A percentile compares a stretch with the other conserved stretches of the same genome.
phyloP scores from a whole-genome alignment of 2,888 invertebrate genomes.

The Tetragonula carbonaria region DNA sequence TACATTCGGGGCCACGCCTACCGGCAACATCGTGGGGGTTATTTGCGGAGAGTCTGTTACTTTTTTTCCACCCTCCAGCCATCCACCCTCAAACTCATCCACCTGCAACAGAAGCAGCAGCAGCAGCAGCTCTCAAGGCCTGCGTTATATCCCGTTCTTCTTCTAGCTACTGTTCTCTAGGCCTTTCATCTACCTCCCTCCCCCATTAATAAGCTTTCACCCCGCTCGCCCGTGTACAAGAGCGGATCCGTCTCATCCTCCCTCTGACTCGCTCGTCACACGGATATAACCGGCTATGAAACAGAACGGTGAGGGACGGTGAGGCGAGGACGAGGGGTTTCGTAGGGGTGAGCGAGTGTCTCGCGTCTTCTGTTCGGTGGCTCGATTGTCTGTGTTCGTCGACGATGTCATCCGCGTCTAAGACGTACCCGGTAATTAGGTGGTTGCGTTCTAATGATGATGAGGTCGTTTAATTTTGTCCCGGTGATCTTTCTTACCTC shows the following conservation, averaged over 20 bases:
- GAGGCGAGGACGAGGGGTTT: too few relatives aligned
- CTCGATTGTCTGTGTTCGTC: slow-evolving; percentile 50
- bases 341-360: slow-evolving; percentile 18
- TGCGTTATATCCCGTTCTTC: slow-evolving; percentile 45
- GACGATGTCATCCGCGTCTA: slow-evolving; percentile 76
- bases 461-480: slow-evolving; percentile 78
- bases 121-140: slow-evolving; percentile 47
- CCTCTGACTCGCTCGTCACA: not conserved
- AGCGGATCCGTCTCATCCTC: not conserved
- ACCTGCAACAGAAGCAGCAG: slow-evolving; percentile 44
- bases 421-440: slow-evolving; percentile 78
- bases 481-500: slow-evolving; percentile 63
- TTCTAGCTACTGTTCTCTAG: slow-evolving; percentile 44
- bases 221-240: slow-evolving; percentile 2
- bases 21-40: slow-evolving; percentile 70
- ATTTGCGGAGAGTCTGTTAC: slow-evolving; percentile 81
- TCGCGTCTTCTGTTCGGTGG: slow-evolving; percentile 43
- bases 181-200: slow-evolving; percentile 20
- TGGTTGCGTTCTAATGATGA: slow-evolving; percentile 77
- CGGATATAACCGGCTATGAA: not conserved
- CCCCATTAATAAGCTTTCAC: slow-evolving; percentile 71
- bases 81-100: slow-evolving; percentile 50
- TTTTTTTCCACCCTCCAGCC: slow-evolving; percentile 74
- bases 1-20: slow-evolving; percentile 57
- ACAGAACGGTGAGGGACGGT: too few relatives aligned